Evolutionary conservation across 1,140 invertebrate genomes (phyloP), one percentile per base, ranked within the genome.

Genomic region (Tetramorium alpestre): DNA sequence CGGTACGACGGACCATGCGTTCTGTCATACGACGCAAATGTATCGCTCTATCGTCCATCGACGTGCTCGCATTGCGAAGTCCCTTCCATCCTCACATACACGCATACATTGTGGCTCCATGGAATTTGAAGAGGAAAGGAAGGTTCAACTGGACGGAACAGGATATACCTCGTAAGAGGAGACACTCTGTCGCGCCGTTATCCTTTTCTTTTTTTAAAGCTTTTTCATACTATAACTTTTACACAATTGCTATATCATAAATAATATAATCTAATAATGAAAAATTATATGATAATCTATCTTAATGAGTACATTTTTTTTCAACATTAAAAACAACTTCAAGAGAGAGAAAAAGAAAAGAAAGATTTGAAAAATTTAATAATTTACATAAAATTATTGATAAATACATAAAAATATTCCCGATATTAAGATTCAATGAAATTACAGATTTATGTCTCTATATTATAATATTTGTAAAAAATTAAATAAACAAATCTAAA

Each of bases 1-100:
- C 65, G 60, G 65, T 65, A 28, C 18, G 49, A 47, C 60, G 62
- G 87, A 88, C 85, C 82, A 87, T 87, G 86, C 84, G 86, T 88
- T 75, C 67, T 91, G 90, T 91, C 87, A 90, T 67, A 69, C 51
- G 85, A 62, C 44, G 80, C 90, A 86, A 90, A 92, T 81, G 70
- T 87, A 90, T 89, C 89, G 80, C 47, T 67, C 69, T 78, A 87
- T 89, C 86, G 54, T 88, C 67, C 80, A 76, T 51, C 81, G 67
- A 80, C 70, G 44, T 64, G 73, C 16, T 51, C 49, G 49, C 60
- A 56, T 22, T 69, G 58, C 60, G 72, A 73, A 82, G 38, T 11
- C 28, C 70, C 54, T 3, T 72, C 44, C 25, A 5, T 2, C 16
- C 11, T 47, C 44, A 10, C 16, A 13, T 70, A 85, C 80, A 33